These are phyloP conservation scores for Cheumatopsyche charites DNA, from an alignment of 1,140 invertebrate species.

Conservation along the genomic window DNA sequence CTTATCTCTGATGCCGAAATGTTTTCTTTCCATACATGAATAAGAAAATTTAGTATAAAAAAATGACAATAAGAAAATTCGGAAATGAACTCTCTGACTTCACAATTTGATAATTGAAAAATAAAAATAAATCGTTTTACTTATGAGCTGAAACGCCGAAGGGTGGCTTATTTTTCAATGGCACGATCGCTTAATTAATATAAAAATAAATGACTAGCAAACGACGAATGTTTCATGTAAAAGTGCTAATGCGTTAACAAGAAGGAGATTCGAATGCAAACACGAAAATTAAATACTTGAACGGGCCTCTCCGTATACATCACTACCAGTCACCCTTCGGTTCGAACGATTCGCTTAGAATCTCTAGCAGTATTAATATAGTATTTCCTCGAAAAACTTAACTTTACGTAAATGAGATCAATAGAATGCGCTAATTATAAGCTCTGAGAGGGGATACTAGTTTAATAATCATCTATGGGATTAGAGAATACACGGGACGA, in stretches of 20 bases:
- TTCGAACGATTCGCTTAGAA: neutral
- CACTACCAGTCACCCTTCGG: neutral
- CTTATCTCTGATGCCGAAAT: conserved; percentile 22
- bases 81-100: neutral
- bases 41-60: neutral
- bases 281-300: too few relatives aligned
- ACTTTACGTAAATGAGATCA: conserved; percentile 44
- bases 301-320: too few relatives aligned
- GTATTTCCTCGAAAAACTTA: conserved; percentile 16
- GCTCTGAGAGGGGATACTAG: conserved; percentile 19
- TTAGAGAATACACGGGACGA: neutral
- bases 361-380: neutral
- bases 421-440: conserved; percentile 40
- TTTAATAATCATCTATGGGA: neutral
- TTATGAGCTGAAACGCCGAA: neutral
- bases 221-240: neutral
- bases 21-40: conserved; percentile 4
- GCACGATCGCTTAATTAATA: neutral
- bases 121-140: neutral
- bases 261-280: neutral
- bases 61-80: neutral
- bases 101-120: neutral
- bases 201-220: conserved; percentile 17
- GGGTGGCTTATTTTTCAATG: neutral
- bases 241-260: neutral